A percentile compares a stretch with the other conserved stretches of the same genome.
Conservation (phyloP, 1,140 invertebrate species). For the Probaryconus sp. region DNA sequence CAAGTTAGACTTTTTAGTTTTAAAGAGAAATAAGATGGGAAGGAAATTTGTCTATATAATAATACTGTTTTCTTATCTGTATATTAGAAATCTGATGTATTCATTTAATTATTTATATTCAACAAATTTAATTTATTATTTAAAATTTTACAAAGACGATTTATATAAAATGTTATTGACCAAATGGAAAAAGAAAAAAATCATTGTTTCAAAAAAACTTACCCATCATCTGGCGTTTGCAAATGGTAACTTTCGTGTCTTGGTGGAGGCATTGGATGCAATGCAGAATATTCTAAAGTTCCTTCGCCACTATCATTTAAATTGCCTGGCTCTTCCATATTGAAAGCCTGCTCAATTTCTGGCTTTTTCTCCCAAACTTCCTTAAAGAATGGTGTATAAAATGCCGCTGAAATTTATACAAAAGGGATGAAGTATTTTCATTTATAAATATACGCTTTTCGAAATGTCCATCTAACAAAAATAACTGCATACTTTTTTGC, state of each 20-base stretch:
- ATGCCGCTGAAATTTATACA: constrained; percentile 83
- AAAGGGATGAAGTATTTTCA: neutral
- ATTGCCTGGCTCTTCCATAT: constrained; percentile 87
- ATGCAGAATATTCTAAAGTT: constrained; percentile 82
- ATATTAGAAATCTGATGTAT: too few species aligned
- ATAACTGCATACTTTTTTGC: constrained; percentile 90
- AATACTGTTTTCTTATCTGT: too few species aligned
- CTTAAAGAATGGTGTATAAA: constrained; percentile 97
- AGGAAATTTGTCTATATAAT: constrained; percentile 28
- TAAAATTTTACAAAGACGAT: too few species aligned
- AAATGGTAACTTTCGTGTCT: constrained; percentile 86
- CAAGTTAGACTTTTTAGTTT: constrained; percentile 72
- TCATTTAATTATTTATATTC: too few species aligned
- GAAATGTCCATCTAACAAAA: too few species aligned
- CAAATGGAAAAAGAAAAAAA: constrained; percentile 2
- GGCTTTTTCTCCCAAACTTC: constrained; percentile 97
- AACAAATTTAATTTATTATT: too few species aligned
- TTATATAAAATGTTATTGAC: neutral
- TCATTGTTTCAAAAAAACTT: constrained; percentile 66
- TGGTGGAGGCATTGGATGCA: constrained; percentile 83
- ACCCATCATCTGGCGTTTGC: constrained; percentile 82
- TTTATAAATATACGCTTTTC: neutral
- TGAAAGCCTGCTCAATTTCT: constrained; percentile 95
- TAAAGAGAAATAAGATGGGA: neutral
- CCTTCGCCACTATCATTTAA: constrained; percentile 84